phyloP scores from a whole-genome alignment of 2,888 invertebrate species.

The Formica aserva region DNA sequence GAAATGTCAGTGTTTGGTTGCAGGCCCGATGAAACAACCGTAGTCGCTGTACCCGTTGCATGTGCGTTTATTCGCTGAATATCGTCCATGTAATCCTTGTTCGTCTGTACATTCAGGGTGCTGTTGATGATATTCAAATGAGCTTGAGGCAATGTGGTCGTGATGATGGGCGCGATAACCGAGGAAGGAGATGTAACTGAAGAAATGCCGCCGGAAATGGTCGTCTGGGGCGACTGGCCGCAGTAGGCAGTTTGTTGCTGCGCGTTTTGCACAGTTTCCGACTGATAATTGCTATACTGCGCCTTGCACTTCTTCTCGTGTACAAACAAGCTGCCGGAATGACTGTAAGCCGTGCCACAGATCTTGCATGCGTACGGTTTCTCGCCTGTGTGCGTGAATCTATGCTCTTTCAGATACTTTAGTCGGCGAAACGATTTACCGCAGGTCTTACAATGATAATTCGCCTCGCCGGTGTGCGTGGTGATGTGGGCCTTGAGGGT shows the following conservation, averaged over 20 bases:
- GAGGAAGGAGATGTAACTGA: conserved; percentile 35
- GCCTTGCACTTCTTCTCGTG: conserved; percentile 82
- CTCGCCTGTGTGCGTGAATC: conserved; percentile 82
- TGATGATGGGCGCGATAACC: conserved; percentile 68
- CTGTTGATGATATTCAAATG: conserved; percentile 66
- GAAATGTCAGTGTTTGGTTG: conserved; percentile 67
- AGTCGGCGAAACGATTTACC: conserved; percentile 81
- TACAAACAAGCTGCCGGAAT: conserved; percentile 82
- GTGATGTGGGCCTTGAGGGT: conserved; percentile 83
- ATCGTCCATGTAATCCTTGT: conserved; percentile 71
- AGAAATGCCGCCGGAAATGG: conserved; percentile 13
- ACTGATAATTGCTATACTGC: conserved; percentile 73
- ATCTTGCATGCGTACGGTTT: conserved; percentile 83
- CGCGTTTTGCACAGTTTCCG: conserved; percentile 57
- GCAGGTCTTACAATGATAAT: conserved; percentile 84
- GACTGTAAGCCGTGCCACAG: conserved; percentile 82
- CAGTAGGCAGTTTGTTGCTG: conserved; percentile 51
- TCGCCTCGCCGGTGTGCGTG: conserved; percentile 83
- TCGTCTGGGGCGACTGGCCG: conserved; percentile 49
- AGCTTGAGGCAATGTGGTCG: conserved; percentile 64
- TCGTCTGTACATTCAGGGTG: conserved; percentile 59
- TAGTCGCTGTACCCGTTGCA: conserved; percentile 2
- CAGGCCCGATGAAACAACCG: conserved; percentile 62
- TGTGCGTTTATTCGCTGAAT: conserved; percentile 65
- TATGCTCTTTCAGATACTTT: conserved; percentile 82